Conservation (phyloP, 2,113 vertebrate species). For the Clinocottus analis region DNA sequence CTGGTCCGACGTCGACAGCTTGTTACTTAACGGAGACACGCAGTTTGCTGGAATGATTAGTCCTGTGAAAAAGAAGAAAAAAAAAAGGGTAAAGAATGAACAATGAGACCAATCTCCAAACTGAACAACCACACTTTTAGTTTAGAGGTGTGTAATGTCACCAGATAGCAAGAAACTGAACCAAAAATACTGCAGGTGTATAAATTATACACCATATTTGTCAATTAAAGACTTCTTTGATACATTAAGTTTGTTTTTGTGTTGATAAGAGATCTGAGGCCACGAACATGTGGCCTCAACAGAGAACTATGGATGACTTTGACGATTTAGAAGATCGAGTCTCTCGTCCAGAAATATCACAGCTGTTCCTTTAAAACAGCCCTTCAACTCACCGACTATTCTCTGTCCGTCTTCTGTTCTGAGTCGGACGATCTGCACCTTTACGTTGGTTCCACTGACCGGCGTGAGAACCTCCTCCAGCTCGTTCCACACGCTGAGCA, state of each 20-base stretch:
- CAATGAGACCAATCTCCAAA: too few relatives aligned
- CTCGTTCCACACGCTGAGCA: constrained; percentile 98
- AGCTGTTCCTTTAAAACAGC: neutral
- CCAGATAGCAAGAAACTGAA: too few relatives aligned
- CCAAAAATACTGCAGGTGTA: too few relatives aligned
- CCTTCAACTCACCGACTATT: constrained; percentile 90
- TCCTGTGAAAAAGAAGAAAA: constrained; percentile 78
- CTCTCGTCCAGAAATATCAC: neutral
- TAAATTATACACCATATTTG: too few relatives aligned
- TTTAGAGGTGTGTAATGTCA: too few relatives aligned
- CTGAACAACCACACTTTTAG: too few relatives aligned
- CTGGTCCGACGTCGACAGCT: constrained; percentile 97
- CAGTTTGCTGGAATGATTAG: constrained; percentile 98
- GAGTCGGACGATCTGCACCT: constrained; percentile 97
- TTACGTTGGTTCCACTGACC: constrained; percentile 94
- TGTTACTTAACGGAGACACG: constrained; percentile 92
- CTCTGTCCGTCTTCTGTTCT: constrained; percentile 96
- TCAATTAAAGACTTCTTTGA: neutral
- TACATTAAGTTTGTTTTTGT: neutral
- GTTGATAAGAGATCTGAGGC: too few relatives aligned
- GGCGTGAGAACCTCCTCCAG: constrained; percentile 95
- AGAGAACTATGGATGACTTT: neutral
- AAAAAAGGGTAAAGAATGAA: too few relatives aligned
- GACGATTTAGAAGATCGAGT: neutral
- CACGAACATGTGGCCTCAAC: neutral